A percentile compares a stretch with the other conserved stretches of the same genome.
These are phyloP conservation scores for Eurois occulta DNA, from an alignment of 2,888 invertebrate species.

Conservation along the genomic window DNA sequence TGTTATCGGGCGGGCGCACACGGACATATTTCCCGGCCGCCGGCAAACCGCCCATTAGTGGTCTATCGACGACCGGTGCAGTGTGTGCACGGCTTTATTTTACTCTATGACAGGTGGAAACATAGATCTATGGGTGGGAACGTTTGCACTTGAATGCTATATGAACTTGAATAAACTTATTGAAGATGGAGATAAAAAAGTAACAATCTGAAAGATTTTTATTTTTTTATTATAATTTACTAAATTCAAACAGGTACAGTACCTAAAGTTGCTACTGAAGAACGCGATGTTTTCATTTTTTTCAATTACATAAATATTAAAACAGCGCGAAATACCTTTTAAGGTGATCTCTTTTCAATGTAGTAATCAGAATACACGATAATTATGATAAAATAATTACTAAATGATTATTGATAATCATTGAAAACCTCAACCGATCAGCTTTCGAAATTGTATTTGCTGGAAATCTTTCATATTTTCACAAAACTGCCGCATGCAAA, in stretches of 20 bases:
- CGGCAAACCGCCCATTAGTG: slow-evolving; percentile 62
- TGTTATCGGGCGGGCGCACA: slow-evolving; percentile 79
- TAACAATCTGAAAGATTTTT: not conserved
- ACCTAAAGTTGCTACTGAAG: not conserved
- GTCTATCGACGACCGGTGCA: slow-evolving; percentile 55
- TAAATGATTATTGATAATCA: not conserved
- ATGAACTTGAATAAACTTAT: not conserved
- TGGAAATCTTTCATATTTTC: not conserved
- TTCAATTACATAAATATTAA: not conserved
- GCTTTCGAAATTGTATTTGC: not conserved
- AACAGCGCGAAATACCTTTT: not conserved
- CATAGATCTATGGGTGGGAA: not conserved
- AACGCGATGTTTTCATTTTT: not conserved
- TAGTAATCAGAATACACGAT: not conserved
- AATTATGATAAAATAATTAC: not conserved
- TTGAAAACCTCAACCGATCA: not conserved
- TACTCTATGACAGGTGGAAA: slow-evolving; percentile 18
- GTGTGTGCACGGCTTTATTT: slow-evolving; percentile 45
- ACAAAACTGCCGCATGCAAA: too few species aligned
- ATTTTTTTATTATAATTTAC: not conserved
- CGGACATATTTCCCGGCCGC: slow-evolving; percentile 74
- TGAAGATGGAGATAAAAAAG: not conserved
- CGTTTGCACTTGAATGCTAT: not conserved
- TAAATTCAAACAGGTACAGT: not conserved
- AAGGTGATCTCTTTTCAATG: not conserved